Conservation (phyloP, 2,113 vertebrate genomes). For the Oreotragus oreotragus region DNA sequence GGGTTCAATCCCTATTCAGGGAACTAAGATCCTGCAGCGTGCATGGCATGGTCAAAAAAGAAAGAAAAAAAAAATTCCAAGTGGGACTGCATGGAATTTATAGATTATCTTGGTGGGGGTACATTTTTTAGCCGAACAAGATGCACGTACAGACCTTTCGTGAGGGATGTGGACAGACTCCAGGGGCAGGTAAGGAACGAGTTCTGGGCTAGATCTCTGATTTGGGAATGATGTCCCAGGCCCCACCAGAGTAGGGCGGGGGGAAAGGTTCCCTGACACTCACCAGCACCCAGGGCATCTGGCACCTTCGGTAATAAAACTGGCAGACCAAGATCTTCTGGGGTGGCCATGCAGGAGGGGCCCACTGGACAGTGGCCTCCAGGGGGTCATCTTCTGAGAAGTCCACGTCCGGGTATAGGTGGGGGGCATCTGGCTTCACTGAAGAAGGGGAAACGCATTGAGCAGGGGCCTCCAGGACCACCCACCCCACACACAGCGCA, state of each 20-base stretch:
- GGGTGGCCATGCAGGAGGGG: not conserved
- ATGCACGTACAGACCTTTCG: not conserved
- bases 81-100: not conserved
- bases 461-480: not conserved
- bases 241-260: rapidly evolving
- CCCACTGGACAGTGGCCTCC: conserved; percentile 42
- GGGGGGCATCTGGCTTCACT: conserved; percentile 59
- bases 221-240: not conserved
- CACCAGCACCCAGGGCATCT: conserved; percentile 42
- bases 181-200: not conserved
- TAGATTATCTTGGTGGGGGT: not conserved
- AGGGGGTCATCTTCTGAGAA: conserved; percentile 22
- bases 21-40: not conserved
- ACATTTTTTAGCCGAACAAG: not conserved
- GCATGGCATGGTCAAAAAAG: not conserved
- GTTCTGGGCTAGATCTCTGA: not conserved
- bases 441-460: not conserved
- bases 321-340: conserved; percentile 43
- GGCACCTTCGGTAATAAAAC: conserved; percentile 52
- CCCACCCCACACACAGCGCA: rapidly evolving
- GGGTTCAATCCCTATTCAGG: not conserved
- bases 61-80: not conserved
- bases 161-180: not conserved
- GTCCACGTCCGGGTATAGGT: not conserved
- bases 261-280: not conserved